Evolutionary conservation across 2,113 vertebrate genomes (phyloP).

Genomic region (Mugil cephalus): DNA sequence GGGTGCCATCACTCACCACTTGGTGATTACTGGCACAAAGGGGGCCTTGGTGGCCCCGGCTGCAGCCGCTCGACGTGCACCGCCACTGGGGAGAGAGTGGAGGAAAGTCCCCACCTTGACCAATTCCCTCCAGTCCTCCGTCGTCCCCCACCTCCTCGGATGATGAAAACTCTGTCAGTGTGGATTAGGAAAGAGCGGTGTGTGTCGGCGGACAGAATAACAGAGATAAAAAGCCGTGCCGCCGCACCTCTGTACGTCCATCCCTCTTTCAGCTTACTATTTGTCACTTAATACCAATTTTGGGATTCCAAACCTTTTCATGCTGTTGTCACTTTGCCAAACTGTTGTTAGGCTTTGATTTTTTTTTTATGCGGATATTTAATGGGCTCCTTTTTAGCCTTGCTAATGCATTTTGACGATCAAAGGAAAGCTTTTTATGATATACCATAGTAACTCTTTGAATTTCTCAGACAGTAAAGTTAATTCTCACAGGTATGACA

Average conservation of each 20-base stretch:
- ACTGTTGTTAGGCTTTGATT: constrained; percentile 37
- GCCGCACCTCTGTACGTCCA: constrained; percentile 59
- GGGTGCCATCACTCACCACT: constrained; percentile 78
- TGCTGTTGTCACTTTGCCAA: constrained; percentile 57
- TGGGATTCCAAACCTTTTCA: constrained; percentile 69
- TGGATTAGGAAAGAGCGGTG: constrained; percentile 76
- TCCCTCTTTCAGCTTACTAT: constrained; percentile 64
- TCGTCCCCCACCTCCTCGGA: constrained; percentile 63
- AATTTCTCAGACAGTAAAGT: constrained; percentile 22
- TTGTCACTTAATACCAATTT: constrained; percentile 75
- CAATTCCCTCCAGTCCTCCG: constrained; percentile 54
- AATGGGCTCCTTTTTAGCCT: constrained; percentile 47
- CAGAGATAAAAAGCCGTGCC: constrained; percentile 65
- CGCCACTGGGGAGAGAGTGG: constrained; percentile 61
- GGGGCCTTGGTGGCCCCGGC: constrained; percentile 78
- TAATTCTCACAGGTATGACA: constrained; percentile 17
- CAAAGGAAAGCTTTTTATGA: constrained; percentile 46
- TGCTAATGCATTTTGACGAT: constrained; percentile 42
- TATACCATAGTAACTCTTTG: constrained; percentile 19
- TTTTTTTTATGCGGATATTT: constrained; percentile 42
- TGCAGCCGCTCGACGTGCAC: constrained; percentile 48
- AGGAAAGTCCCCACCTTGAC: constrained; percentile 68
- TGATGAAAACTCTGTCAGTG: constrained; percentile 83
- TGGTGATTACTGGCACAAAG: constrained; percentile 83
- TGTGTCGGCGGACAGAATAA: constrained; percentile 51